These are phyloP conservation scores for Druceiella hillmani DNA, from an alignment of 2,888 invertebrate species.

Conservation along the genomic window DNA sequence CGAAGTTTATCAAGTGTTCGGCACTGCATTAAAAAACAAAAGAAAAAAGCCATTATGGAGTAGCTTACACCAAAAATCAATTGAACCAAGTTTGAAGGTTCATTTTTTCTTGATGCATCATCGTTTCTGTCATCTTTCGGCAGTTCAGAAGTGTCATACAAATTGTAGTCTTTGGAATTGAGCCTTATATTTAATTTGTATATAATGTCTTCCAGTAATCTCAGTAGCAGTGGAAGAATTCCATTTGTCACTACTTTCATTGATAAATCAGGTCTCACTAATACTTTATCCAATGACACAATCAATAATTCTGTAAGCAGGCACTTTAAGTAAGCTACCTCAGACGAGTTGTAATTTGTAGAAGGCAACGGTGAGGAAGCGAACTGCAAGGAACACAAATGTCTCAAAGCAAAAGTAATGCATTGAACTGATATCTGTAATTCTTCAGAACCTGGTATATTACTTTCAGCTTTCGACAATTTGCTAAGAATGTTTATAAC, in stretches of 20 bases:
- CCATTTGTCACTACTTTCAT: slow-evolving; percentile 55
- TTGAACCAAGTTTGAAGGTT: slow-evolving; percentile 50
- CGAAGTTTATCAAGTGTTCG: slow-evolving; percentile 45
- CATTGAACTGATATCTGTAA: slow-evolving; percentile 54
- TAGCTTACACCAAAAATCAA: slow-evolving; percentile 56
- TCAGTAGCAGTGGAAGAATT: slow-evolving; percentile 54
- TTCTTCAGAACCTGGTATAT: slow-evolving; percentile 46
- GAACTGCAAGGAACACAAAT: slow-evolving; percentile 56
- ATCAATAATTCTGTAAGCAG: slow-evolving; percentile 53
- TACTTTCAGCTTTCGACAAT: slow-evolving; percentile 48
- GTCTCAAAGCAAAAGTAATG: slow-evolving; percentile 55
- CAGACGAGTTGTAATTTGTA: slow-evolving; percentile 30
- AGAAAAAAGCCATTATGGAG: slow-evolving; percentile 54
- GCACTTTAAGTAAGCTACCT: slow-evolving; percentile 48
- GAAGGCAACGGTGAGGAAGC: slow-evolving; percentile 39
- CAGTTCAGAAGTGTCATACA: no score
- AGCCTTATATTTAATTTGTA: slow-evolving; percentile 29
- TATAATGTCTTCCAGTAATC: slow-evolving; percentile 53
- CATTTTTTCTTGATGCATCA: no score
- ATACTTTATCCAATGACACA: slow-evolving; percentile 51
- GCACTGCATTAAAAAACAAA: slow-evolving; percentile 53
- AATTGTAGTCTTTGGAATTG: slow-evolving; percentile 6
- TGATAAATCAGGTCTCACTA: slow-evolving; percentile 47
- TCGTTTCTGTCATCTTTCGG: no score
- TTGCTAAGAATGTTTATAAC: slow-evolving; percentile 53